These are phyloP conservation scores for Myotis vivesi DNA, from an alignment of 2,797 vertebrate genomes.

Conservation along the genomic window DNA sequence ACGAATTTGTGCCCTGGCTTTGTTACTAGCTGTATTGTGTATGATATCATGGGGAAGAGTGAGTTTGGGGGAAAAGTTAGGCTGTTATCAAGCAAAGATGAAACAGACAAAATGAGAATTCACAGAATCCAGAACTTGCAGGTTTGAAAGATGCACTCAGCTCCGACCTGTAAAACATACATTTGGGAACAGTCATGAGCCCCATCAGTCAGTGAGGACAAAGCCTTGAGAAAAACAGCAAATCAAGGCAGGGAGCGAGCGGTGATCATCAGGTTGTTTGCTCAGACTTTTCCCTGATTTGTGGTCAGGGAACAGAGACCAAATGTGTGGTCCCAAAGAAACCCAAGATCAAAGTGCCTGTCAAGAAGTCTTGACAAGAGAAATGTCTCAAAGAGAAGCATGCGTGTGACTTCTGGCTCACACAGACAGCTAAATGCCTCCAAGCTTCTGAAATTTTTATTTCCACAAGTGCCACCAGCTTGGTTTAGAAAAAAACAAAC, in stretches of 20 bases:
- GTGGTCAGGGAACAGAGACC: not conserved
- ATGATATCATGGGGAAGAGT: not conserved
- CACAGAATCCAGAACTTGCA: not conserved
- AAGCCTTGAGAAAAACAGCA: not conserved
- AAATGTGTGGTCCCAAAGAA: not conserved
- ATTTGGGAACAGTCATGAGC: not conserved
- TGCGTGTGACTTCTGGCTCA: not conserved
- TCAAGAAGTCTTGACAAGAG: not conserved
- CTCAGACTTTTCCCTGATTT: not conserved
- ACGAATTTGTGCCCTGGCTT: not conserved
- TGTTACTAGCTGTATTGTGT: not conserved
- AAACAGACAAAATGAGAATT: not conserved
- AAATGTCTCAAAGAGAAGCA: not conserved
- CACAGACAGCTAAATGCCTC: not conserved
- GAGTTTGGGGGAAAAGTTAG: not conserved
- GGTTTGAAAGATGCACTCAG: not conserved
- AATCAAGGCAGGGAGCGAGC: not conserved
- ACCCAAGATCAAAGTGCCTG: not conserved
- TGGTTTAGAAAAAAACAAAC: not conserved
- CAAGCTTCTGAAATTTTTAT: not conserved
- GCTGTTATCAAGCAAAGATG: not conserved
- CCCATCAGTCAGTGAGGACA: not conserved
- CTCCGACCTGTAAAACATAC: not conserved
- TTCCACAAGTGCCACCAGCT: not conserved
- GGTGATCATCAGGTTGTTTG: not conserved